phyloP scores from a whole-genome alignment of 1,140 invertebrate genomes.

The Brachionus calyciflorus region DNA sequence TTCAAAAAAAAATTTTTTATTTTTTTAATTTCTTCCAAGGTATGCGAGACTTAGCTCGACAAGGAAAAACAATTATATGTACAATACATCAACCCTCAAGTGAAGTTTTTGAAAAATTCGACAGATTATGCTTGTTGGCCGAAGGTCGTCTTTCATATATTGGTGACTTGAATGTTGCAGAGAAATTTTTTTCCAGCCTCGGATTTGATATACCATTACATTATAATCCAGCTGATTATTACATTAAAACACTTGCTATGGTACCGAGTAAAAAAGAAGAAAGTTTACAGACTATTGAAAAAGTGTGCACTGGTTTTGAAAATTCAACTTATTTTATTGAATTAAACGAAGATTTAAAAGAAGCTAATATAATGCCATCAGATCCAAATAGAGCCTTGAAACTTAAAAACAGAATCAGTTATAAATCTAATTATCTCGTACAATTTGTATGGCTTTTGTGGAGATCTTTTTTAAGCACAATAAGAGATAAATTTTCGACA shows the following conservation, averaged over 20 bases:
- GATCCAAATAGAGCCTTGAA: background rate
- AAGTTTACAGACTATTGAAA: constrained; percentile 49
- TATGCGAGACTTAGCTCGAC: constrained; percentile 68
- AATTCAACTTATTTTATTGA: background rate
- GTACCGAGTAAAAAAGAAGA: constrained; percentile 75
- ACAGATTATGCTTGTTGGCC: constrained; percentile 56
- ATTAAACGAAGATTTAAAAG: background rate
- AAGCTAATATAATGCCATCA: background rate
- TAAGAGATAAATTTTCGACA: constrained; percentile 23
- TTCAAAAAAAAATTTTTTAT: no score
- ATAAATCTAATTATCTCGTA: constrained; percentile 4
- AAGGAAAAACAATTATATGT: constrained; percentile 84
- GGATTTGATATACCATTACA: constrained; percentile 52
- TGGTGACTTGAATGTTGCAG: background rate
- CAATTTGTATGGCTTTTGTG: constrained; percentile 46
- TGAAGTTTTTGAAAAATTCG: constrained; percentile 86
- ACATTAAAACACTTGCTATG: constrained; percentile 63
- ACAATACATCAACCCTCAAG: constrained; percentile 95
- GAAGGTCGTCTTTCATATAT: constrained; percentile 31
- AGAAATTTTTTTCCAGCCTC: constrained; percentile 48
- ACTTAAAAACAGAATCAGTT: constrained; percentile 34
- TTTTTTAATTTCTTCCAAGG: no score
- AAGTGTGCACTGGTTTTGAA: background rate
- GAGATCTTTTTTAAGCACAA: constrained; percentile 7
- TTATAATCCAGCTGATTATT: constrained; percentile 47